Evolutionary conservation across 23 tunicate species (phyloP), one percentile per base, ranked within the genome.

Genomic region (Pegea sp.): DNA sequence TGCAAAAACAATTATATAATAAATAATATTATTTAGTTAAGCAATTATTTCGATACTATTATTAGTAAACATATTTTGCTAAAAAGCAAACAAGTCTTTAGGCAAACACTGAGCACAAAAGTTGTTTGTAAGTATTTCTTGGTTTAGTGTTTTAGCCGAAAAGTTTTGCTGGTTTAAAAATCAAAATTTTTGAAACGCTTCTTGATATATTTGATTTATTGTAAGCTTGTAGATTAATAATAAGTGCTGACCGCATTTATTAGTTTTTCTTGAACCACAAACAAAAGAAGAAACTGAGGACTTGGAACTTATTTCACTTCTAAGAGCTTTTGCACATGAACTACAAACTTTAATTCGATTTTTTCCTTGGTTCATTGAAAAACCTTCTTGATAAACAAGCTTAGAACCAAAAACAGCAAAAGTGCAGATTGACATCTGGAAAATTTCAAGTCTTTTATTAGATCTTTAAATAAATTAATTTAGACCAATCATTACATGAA

Each of bases 401-500:
- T 69, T 77, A 6, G 70, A 62, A 1, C 92, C 92, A 0, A 60
- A 42, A 11, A 78, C 78, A 42, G 78, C 72, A 29, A 58, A 53
- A 16, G 77, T 78, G 59, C 92, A 78, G 2, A 78, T 48, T 0
- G 92, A 78, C 1, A 78, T 77, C 92, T 78, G 67, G 19, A 22
- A 26, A 49, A 20, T 4, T 11, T 24, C 27, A 18, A 7, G 11
- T 16, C 16, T 38, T 38, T 8, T 6, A 27, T 6, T 48, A 56
- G 27, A 27, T 56, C 48, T 25, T 7, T 7, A 6, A 18, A 6
- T 50, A 13, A 13, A 6, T 20, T 50, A 16, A 19, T 6, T 50
- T 13, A 6, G 7, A 16, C 6, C 19, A 48, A 18, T 2, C 34
- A 77, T 53, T 33, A 78, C 92, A 59, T 78, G 77, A 44, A 69